Conservation (phyloP, 1,140 invertebrate species). For the Psilanteris sp. region DNA sequence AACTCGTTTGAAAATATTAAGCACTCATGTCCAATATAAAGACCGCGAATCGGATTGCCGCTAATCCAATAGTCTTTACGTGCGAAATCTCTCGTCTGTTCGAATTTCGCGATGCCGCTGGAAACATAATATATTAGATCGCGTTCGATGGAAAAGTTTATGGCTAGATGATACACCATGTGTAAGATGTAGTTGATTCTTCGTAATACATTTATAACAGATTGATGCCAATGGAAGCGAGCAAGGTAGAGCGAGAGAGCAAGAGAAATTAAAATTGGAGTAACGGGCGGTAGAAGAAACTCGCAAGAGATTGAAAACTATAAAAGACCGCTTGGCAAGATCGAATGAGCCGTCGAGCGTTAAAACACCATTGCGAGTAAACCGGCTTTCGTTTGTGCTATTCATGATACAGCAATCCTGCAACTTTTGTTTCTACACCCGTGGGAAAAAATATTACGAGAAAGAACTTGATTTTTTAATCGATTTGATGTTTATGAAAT, state of each 20-base stretch:
- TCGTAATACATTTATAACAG: conserved; percentile 54
- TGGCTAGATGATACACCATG: conserved; percentile 14
- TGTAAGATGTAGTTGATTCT: conserved; percentile 35
- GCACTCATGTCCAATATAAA: conserved; percentile 7
- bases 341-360: conserved; percentile 56
- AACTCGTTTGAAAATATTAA: neutral
- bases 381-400: conserved; percentile 49
- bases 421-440: conserved; percentile 47
- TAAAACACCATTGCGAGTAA: conserved; percentile 46
- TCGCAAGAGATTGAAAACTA: conserved; percentile 58
- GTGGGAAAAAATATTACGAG: conserved; percentile 48
- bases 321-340: conserved; percentile 47
- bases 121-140: conserved; percentile 45
- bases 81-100: conserved; percentile 48
- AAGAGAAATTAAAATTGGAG: conserved; percentile 42
- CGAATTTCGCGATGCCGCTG: conserved; percentile 27
- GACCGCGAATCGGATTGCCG: conserved; percentile 3
- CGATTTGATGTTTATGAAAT: conserved; percentile 8
- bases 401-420: conserved; percentile 49
- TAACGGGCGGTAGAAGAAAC: conserved; percentile 45
- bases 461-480: conserved; percentile 32
- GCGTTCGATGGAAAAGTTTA: conserved; percentile 43
- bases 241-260: conserved; percentile 13
- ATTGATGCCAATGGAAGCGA: conserved; percentile 33
- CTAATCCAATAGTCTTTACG: conserved; percentile 41